Conservation (phyloP, 2,888 invertebrate species). For the Acheta domesticus region DNA sequence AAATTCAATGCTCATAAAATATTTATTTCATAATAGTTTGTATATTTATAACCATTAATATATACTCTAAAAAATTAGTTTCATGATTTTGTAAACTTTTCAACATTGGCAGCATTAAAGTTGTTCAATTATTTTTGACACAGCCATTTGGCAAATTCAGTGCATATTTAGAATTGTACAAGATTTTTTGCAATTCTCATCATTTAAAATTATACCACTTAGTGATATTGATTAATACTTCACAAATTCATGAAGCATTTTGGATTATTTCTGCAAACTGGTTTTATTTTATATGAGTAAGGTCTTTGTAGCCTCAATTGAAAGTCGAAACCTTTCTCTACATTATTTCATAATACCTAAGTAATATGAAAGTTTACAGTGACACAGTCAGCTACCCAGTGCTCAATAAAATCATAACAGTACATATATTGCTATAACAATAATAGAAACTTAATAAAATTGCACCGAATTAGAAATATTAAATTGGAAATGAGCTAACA, state of each 20-base stretch:
- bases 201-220: too few relatives aligned
- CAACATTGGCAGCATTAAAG: constrained; percentile 2
- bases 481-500: neutral
- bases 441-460: neutral
- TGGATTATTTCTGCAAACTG: too few relatives aligned
- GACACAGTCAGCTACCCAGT: constrained; percentile 5
- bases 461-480: neutral
- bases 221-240: too few relatives aligned
- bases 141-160: constrained; percentile 18
- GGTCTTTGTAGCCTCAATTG: neutral
- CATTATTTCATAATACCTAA: constrained; percentile 6
- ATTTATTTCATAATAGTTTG: constrained; percentile 10
- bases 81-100: constrained; percentile 4
- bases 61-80: neutral
- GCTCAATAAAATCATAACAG: neutral
- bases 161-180: neutral
- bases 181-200: neutral
- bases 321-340: neutral
- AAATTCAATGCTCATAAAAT: neutral
- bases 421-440: neutral
- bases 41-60: neutral
- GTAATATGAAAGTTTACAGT: constrained; percentile 4
- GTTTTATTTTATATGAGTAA: neutral
- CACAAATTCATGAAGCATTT: too few relatives aligned
- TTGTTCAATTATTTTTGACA: neutral